A percentile compares a stretch with the other conserved stretches of the same genome.
Conservation (phyloP, 2,113 vertebrate species). For the Speoplatyrhinus poulsoni region DNA sequence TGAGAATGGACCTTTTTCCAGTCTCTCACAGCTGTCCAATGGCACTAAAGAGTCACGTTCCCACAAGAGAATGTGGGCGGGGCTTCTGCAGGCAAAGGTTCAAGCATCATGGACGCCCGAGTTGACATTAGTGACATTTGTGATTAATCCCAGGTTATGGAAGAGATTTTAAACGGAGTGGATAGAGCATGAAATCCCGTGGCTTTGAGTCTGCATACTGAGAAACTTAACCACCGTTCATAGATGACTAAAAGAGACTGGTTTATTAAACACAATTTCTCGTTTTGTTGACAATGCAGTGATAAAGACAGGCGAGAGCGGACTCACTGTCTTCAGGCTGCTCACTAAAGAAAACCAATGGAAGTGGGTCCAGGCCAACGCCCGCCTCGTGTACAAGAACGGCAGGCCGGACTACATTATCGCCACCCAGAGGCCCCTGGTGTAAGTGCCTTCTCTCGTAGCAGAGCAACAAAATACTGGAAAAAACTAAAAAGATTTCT, state of each 20-base stretch:
- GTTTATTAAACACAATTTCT: background rate
- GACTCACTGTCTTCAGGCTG: conserved; percentile 76
- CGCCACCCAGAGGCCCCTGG: conserved; percentile 69
- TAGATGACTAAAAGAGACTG: background rate
- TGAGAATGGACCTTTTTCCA: no score
- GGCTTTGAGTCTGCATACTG: no score
- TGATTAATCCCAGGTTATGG: no score
- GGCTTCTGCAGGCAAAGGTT: no score
- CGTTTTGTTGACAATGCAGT: conserved; percentile 59
- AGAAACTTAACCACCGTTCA: background rate
- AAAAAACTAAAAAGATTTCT: no score
- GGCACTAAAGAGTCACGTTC: no score
- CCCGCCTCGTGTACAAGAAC: conserved; percentile 75
- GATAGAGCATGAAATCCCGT: no score
- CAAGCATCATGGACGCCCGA: no score
- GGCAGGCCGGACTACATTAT: conserved; percentile 79
- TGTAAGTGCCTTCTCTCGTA: conserved; percentile 59
- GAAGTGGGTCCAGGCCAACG: conserved; percentile 81
- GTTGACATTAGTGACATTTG: no score
- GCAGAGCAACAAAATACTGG: background rate
- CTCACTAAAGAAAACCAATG: conserved; percentile 78
- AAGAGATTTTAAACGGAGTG: no score
- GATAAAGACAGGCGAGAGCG: conserved; percentile 80
- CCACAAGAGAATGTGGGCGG: no score
- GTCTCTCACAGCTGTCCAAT: no score